Conservation (phyloP, 2,888 invertebrate species). For the Blastobasis adustella region DNA sequence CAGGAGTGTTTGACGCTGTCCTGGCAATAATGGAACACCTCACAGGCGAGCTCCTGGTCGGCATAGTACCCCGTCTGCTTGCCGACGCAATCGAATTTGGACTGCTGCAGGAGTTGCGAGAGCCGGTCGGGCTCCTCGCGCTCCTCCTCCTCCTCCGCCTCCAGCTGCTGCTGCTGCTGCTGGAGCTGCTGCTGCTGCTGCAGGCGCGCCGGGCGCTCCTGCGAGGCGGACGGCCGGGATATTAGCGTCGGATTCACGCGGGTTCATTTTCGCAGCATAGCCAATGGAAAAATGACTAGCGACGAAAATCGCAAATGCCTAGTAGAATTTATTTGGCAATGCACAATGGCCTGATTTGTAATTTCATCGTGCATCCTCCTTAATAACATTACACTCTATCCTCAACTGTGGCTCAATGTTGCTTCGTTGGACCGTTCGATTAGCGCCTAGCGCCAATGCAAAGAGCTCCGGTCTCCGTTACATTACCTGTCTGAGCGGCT, state of each 20-base stretch:
- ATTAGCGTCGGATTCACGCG: background rate
- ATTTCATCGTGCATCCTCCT: too few relatives aligned
- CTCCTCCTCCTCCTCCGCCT: constrained; percentile 79
- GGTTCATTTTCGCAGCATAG: background rate
- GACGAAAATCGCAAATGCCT: too few relatives aligned
- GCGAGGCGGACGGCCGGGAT: too few relatives aligned
- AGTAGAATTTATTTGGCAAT: too few relatives aligned
- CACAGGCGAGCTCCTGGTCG: constrained; percentile 90
- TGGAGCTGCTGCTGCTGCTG: constrained; percentile 52
- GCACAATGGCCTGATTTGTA: background rate
- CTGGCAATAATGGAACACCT: constrained; percentile 95
- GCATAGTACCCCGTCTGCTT: constrained; percentile 94
- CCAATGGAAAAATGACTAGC: too few relatives aligned
- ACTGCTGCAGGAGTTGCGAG: constrained; percentile 84
- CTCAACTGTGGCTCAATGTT: too few relatives aligned
- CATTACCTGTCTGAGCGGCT: background rate
- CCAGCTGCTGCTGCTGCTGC: constrained; percentile 29
- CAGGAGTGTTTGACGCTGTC: constrained; percentile 93
- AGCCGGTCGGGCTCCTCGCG: constrained; percentile 91
- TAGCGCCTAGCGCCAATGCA: too few relatives aligned
- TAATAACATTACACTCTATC: too few relatives aligned
- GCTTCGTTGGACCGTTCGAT: too few relatives aligned
- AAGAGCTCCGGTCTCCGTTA: too few relatives aligned
- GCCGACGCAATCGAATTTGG: constrained; percentile 86
- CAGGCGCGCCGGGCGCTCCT: constrained; percentile 32